These are phyloP conservation scores for Dysdera silvatica DNA, from an alignment of 1,140 invertebrate species.

Conservation along the genomic window DNA sequence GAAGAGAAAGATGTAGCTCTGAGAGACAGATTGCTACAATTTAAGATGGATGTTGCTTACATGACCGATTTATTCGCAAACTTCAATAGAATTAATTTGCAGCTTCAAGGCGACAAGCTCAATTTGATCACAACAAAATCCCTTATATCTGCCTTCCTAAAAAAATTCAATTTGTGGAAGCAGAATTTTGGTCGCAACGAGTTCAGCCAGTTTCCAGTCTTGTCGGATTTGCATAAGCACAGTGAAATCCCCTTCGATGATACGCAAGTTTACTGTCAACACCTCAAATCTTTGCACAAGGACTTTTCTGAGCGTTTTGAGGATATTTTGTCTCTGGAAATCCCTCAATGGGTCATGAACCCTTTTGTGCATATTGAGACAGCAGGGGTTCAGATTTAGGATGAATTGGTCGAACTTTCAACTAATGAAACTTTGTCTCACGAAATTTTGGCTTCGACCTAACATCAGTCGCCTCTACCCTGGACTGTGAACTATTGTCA, in stretches of 20 bases:
- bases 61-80: neutral
- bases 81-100: neutral
- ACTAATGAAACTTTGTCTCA: slow-evolving; percentile 25
- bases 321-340: neutral
- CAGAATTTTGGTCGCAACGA: neutral
- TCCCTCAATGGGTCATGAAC: slow-evolving; percentile 20
- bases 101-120: neutral
- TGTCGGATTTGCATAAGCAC: neutral
- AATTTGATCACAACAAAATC: neutral
- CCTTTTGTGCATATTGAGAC: neutral
- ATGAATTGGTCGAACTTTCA: slow-evolving; percentile 8
- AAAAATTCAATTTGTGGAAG: neutral
- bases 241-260: neutral
- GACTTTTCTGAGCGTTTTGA: slow-evolving; percentile 27
- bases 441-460: slow-evolving; percentile 12
- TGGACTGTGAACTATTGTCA: slow-evolving; percentile 1
- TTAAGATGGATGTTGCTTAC: neutral
- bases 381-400: neutral
- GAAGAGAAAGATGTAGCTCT: neutral
- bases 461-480: neutral
- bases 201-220: neutral
- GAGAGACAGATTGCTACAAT: neutral
- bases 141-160: neutral
- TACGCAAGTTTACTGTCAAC: neutral
- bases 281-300: neutral